Conservation (phyloP, 2,888 invertebrate species). For the Chrysolina haemoptera region DNA sequence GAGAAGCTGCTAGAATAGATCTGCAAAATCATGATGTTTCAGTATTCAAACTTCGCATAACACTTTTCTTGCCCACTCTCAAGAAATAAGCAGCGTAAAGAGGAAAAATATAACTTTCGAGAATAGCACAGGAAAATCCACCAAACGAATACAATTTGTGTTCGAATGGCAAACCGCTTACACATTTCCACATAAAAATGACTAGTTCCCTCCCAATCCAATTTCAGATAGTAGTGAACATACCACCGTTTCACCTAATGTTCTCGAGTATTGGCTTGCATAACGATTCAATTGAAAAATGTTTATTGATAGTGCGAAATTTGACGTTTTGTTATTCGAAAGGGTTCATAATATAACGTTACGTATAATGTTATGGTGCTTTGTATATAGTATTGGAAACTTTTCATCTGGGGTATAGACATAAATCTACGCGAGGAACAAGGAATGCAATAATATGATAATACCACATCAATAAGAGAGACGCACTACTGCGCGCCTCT, state of each 20-base stretch:
- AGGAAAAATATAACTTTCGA: neutral
- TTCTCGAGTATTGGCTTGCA: neutral
- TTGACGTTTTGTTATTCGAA: neutral
- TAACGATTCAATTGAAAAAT: neutral
- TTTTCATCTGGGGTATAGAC: too few relatives aligned
- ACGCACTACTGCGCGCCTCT: too few relatives aligned
- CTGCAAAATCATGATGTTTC: too few relatives aligned
- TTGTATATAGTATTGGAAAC: too few relatives aligned
- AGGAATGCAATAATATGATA: too few relatives aligned
- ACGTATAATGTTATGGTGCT: neutral
- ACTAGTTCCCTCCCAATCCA: neutral
- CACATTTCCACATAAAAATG: neutral
- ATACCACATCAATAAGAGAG: too few relatives aligned
- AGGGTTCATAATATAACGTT: neutral
- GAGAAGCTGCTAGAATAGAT: too few relatives aligned
- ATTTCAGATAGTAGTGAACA: neutral
- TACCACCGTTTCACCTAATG: neutral
- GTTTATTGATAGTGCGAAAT: neutral
- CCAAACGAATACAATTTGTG: neutral
- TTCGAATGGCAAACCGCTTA: neutral
- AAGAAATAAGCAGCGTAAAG: too few relatives aligned
- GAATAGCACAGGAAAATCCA: neutral
- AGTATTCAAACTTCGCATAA: too few relatives aligned
- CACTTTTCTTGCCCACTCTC: too few relatives aligned
- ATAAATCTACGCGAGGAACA: too few relatives aligned